These are phyloP conservation scores for Xestia ashworthii DNA, from an alignment of 2,888 invertebrate species.

Conservation along the genomic window DNA sequence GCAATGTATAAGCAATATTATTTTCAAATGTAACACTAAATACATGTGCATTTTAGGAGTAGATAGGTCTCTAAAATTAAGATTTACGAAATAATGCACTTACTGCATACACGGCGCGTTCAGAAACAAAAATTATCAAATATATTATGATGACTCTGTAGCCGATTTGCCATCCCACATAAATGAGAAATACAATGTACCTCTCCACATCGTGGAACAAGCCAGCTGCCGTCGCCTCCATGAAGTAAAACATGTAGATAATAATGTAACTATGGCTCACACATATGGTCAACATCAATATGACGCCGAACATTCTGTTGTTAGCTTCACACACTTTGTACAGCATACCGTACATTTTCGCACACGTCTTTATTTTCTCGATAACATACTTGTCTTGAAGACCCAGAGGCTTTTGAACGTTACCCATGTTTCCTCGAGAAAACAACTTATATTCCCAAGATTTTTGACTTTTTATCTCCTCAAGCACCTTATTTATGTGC, in stretches of 20 bases:
- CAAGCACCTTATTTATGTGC: conserved; percentile 75
- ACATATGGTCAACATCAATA: conserved; percentile 73
- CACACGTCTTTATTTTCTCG: conserved; percentile 77
- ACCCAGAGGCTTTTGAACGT: conserved; percentile 65
- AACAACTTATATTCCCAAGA: conserved; percentile 73
- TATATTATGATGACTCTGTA: conserved; percentile 73
- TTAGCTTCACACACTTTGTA: conserved; percentile 67
- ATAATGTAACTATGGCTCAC: conserved; percentile 73
- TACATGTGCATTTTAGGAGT: background rate
- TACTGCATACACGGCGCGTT: conserved; percentile 75
- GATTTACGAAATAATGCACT: conserved; percentile 24
- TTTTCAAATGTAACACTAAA: background rate
- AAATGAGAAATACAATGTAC: conserved; percentile 77
- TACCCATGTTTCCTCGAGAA: conserved; percentile 66
- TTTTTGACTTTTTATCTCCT: conserved; percentile 70
- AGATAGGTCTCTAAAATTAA: background rate
- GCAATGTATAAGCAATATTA: conserved; percentile 61
- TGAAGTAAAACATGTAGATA: conserved; percentile 82
- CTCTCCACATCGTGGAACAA: conserved; percentile 76
- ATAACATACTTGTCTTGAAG: conserved; percentile 75
- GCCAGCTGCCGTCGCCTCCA: conserved; percentile 83
- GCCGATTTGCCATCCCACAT: conserved; percentile 78
- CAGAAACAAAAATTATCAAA: conserved; percentile 74
- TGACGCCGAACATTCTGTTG: conserved; percentile 74
- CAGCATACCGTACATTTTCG: conserved; percentile 77